Conservation (phyloP, 2,888 invertebrate species). For the Osmoderma eremita region DNA sequence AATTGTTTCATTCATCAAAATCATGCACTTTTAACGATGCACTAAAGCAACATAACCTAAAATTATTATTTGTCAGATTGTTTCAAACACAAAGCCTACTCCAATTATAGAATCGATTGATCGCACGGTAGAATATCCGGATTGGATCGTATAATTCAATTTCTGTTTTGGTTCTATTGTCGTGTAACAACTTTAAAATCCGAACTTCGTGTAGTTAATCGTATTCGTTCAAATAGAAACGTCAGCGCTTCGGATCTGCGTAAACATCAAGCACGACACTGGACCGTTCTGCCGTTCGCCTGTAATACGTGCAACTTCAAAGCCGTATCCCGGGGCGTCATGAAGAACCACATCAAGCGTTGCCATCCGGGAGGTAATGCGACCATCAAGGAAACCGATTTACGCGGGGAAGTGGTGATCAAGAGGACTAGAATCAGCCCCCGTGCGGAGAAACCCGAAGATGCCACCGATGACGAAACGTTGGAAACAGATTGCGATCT, state of each 20-base stretch:
- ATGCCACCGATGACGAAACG: conserved; percentile 23
- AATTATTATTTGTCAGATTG: too few relatives aligned
- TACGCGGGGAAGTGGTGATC: conserved; percentile 21
- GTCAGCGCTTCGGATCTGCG: conserved; percentile 54
- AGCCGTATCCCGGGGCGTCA: conserved; percentile 53
- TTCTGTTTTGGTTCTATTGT: too few relatives aligned
- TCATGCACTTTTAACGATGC: too few relatives aligned
- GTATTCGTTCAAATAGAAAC: conserved; percentile 49
- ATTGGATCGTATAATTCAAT: too few relatives aligned
- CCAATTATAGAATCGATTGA: too few relatives aligned
- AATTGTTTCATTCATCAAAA: too few relatives aligned
- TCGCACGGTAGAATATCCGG: too few relatives aligned
- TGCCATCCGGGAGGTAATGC: conserved; percentile 51
- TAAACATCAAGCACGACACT: conserved; percentile 65
- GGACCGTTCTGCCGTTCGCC: conserved; percentile 62
- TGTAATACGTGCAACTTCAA: conserved; percentile 64
- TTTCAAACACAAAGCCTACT: too few relatives aligned
- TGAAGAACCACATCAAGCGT: conserved; percentile 53
- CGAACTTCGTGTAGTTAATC: too few relatives aligned
- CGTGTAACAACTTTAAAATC: too few relatives aligned
- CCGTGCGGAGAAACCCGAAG: conserved; percentile 32
- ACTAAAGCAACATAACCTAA: too few relatives aligned
- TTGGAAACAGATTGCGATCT: conserved; percentile 1
- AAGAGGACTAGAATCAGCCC: conserved; percentile 9
- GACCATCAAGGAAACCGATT: background rate